These are phyloP conservation scores for Eutolmus rufibarbis DNA, from an alignment of 2,888 invertebrate species.

Conservation along the genomic window DNA sequence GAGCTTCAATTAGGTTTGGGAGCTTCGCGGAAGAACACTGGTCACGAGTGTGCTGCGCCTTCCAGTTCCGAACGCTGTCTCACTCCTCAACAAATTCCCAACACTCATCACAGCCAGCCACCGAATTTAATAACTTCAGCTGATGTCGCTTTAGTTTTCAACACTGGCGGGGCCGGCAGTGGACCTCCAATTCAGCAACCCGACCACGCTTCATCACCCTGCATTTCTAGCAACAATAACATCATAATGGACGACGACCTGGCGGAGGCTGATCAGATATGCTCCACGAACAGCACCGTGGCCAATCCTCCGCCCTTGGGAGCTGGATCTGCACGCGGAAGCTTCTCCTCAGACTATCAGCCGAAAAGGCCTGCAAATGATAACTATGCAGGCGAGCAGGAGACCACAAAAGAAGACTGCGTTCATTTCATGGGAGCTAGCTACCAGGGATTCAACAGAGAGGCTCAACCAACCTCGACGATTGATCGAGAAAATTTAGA, in stretches of 20 bases:
- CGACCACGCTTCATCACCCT: background rate
- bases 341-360: conserved; percentile 38
- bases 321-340: conserved; percentile 41
- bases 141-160: conserved; percentile 16
- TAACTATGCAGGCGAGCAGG: background rate
- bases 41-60: background rate
- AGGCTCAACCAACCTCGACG: background rate
- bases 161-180: background rate
- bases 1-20: conserved; percentile 3
- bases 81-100: conserved; percentile 45
- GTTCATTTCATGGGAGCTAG: background rate
- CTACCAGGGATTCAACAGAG: background rate
- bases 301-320: conserved; percentile 1
- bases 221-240: conserved; percentile 65
- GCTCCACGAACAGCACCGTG: conserved; percentile 55
- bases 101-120: background rate
- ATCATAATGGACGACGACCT: conserved; percentile 72
- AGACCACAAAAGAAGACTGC: background rate
- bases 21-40: background rate
- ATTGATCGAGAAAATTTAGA: conserved; percentile 17
- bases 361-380: background rate
- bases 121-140: conserved; percentile 37
- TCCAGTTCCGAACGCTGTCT: conserved; percentile 40
- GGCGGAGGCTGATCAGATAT: conserved; percentile 82
- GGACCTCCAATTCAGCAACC: conserved; percentile 11